Evolutionary conservation across 2,113 vertebrate genomes (phyloP).

Genomic region (Cottus gobio): DNA sequence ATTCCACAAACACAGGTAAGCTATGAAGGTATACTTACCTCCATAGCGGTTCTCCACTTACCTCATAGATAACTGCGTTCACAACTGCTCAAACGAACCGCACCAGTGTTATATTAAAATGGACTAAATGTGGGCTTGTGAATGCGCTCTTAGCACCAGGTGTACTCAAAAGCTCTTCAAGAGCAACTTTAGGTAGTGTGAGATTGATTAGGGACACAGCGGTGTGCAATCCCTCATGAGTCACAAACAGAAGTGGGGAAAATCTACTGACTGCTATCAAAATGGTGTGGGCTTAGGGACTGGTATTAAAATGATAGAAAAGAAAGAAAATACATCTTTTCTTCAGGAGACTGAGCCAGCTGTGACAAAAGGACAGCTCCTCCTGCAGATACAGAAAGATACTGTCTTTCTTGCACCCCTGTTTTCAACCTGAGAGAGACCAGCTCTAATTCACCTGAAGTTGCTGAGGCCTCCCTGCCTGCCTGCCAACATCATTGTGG

Average conservation of each 20-base stretch:
- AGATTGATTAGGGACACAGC: constrained; percentile 40
- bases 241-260: constrained; percentile 1
- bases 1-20: too few species aligned
- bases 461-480: constrained; percentile 30
- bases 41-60: too few species aligned
- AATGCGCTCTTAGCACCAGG: neutral
- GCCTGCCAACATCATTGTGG: constrained; percentile 21
- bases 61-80: too few species aligned
- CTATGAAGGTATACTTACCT: too few species aligned
- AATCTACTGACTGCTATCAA: constrained; percentile 12
- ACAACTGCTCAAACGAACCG: neutral
- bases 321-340: constrained; percentile 5
- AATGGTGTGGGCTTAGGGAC: neutral
- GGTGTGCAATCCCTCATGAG: constrained; percentile 25
- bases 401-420: neutral
- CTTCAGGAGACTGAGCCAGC: constrained; percentile 11
- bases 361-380: neutral
- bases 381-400: constrained; percentile 32
- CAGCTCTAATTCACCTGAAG: constrained; percentile 47
- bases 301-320: constrained; percentile 9
- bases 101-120: neutral
- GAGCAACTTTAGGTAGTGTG: constrained; percentile 3
- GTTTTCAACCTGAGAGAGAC: constrained; percentile 10
- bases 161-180: constrained; percentile 7
- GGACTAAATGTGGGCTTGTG: neutral